A percentile compares a stretch with the other conserved stretches of the same genome.
These are phyloP conservation scores for Orchestia grillus DNA, from an alignment of 1,140 invertebrate genomes.

Conservation along the genomic window DNA sequence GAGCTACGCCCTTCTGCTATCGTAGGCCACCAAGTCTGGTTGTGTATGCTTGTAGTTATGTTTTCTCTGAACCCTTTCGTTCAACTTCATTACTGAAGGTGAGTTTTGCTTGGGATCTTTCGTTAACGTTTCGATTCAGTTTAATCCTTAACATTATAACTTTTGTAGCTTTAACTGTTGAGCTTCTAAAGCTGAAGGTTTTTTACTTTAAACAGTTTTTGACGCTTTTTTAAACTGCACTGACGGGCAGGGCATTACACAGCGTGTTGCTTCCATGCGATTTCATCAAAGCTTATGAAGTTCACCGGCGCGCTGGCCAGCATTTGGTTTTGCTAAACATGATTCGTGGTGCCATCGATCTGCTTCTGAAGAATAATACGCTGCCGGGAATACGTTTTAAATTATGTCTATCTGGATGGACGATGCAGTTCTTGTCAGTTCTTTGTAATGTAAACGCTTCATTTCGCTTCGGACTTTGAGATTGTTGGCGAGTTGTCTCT, in stretches of 20 bases:
- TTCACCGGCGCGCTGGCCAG: not conserved
- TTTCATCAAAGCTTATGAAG: not conserved
- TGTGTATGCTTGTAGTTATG: not conserved
- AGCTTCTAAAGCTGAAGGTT: not conserved
- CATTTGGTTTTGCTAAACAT: not conserved
- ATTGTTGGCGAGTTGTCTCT: too few relatives aligned
- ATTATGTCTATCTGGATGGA: too few relatives aligned
- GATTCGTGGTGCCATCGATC: not conserved
- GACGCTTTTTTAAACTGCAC: not conserved
- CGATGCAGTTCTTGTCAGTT: too few relatives aligned
- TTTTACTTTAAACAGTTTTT: not conserved
- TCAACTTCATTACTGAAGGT: not conserved
- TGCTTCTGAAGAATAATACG: not conserved
- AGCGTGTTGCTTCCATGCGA: not conserved
- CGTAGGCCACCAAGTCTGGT: not conserved
- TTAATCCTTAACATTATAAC: not conserved
- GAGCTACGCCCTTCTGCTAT: too few relatives aligned
- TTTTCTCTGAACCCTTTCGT: not conserved
- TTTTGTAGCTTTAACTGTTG: not conserved
- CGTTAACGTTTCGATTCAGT: not conserved
- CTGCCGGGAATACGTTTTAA: not conserved
- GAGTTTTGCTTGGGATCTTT: not conserved
- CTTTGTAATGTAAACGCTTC: too few relatives aligned
- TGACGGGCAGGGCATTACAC: not conserved
- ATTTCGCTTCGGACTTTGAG: too few relatives aligned